phyloP scores from a whole-genome alignment of 1,140 invertebrate genomes.

The Nebria ingens region DNA sequence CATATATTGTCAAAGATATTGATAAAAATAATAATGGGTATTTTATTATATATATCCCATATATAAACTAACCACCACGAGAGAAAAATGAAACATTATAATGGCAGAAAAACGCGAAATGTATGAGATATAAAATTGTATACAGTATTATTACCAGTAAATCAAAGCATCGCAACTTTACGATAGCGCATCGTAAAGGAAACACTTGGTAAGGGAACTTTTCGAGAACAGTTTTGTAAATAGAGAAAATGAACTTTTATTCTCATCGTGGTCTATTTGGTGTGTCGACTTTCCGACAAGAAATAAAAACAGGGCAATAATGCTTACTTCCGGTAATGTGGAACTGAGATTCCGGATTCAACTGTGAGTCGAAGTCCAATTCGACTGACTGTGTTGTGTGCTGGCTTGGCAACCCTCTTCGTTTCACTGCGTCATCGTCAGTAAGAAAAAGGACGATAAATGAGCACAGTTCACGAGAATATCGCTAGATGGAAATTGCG shows the following conservation, averaged over 20 bases:
- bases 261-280: neutral
- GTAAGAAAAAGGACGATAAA: no score
- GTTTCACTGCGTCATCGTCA: no score
- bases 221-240: neutral
- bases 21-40: neutral
- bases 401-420: no score
- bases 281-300: neutral
- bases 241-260: conserved; percentile 5
- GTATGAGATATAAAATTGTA: neutral
- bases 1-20: neutral
- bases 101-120: neutral
- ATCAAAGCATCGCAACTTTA: conserved; percentile 2
- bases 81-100: neutral
- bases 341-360: conserved; percentile 3
- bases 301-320: conserved; percentile 8
- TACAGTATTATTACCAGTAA: conserved; percentile 2
- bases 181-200: neutral
- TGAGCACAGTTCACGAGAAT: no score
- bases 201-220: neutral
- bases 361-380: neutral
- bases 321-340: conserved; percentile 6
- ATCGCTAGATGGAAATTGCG: no score
- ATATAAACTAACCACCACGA: no score
- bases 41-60: no score
- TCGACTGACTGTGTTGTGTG: no score